These are phyloP conservation scores for Echinarachnius parma DNA, from an alignment of 53 echinoderm and acorn worm genomes.

Conservation along the genomic window DNA sequence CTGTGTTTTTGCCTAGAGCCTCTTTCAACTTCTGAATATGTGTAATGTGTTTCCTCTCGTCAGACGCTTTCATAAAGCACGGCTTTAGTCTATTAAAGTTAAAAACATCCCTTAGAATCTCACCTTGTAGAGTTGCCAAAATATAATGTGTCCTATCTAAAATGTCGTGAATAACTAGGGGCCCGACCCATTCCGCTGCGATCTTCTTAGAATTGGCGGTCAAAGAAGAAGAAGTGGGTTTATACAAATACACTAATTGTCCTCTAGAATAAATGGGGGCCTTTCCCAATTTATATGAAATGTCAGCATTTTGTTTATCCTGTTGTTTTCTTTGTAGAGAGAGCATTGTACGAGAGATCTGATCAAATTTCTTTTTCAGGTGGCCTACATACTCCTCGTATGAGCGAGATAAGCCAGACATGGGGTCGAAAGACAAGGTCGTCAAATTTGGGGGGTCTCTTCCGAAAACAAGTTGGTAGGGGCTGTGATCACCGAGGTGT, in stretches of 20 bases:
- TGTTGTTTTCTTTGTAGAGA: slow-evolving; percentile 13
- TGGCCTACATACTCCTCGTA: slow-evolving; percentile 11
- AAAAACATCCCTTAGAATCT: slow-evolving; percentile 13
- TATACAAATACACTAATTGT: slow-evolving; percentile 3
- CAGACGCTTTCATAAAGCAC: slow-evolving; percentile 9
- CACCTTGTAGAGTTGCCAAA: slow-evolving; percentile 5
- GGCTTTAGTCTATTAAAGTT: slow-evolving; percentile 16
- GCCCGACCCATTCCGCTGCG: slow-evolving; percentile 12
- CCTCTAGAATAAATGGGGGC: slow-evolving; percentile 23
- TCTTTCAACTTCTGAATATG: background rate
- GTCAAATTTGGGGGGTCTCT: slow-evolving; percentile 33
- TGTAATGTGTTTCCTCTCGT: background rate
- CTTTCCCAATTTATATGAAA: background rate
- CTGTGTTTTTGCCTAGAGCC: background rate
- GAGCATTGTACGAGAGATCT: slow-evolving; percentile 19
- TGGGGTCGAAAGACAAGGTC: slow-evolving; percentile 21
- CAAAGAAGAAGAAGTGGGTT: slow-evolving; percentile 1
- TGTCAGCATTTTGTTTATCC: slow-evolving; percentile 4
- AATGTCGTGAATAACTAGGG: slow-evolving; percentile 6
- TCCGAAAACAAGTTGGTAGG: slow-evolving; percentile 33
- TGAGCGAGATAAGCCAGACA: slow-evolving; percentile 19
- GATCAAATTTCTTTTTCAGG: slow-evolving; percentile 21
- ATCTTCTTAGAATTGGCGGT: slow-evolving; percentile 20
- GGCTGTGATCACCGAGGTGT: slow-evolving; percentile 34
- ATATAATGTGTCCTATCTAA: slow-evolving; percentile 23